These are phyloP conservation scores for Cotesia glomerata DNA, from an alignment of 1,140 invertebrate genomes.

Conservation along the genomic window DNA sequence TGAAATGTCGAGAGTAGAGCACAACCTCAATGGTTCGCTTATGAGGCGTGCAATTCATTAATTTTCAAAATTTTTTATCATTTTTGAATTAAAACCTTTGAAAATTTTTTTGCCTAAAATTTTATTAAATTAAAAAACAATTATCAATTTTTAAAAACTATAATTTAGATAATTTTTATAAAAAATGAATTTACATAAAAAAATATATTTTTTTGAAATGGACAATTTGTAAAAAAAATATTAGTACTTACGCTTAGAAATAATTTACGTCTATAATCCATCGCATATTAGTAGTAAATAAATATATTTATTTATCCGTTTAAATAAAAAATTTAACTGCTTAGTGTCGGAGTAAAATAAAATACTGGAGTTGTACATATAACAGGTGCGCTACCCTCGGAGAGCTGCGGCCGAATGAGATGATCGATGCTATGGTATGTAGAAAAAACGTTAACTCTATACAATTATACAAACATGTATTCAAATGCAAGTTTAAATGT, in stretches of 20 bases:
- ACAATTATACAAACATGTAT: not conserved
- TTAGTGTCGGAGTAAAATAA: no score
- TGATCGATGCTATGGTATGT: conserved; percentile 20
- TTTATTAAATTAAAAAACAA: not conserved
- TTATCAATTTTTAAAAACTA: not conserved
- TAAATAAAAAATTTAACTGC: not conserved
- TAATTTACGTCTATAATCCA: not conserved
- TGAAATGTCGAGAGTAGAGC: no score
- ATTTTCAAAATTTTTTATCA: not conserved
- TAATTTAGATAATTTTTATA: not conserved
- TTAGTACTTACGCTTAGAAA: conserved; percentile 14
- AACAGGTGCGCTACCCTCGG: conserved; percentile 8
- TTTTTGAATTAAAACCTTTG: not conserved
- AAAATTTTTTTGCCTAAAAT: no score
- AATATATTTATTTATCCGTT: not conserved
- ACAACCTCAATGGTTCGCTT: no score
- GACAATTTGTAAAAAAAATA: not conserved
- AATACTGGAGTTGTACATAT: not conserved
- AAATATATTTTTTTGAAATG: not conserved
- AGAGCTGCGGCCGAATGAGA: conserved; percentile 17
- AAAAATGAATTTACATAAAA: no score
- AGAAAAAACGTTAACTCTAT: not conserved
- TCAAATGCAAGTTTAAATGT: not conserved
- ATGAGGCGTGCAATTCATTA: no score
- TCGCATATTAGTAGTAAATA: not conserved